Base-by-base conservation (phyloP, 2,797 vertebrate species). In the Molossus molossus region DNA sequence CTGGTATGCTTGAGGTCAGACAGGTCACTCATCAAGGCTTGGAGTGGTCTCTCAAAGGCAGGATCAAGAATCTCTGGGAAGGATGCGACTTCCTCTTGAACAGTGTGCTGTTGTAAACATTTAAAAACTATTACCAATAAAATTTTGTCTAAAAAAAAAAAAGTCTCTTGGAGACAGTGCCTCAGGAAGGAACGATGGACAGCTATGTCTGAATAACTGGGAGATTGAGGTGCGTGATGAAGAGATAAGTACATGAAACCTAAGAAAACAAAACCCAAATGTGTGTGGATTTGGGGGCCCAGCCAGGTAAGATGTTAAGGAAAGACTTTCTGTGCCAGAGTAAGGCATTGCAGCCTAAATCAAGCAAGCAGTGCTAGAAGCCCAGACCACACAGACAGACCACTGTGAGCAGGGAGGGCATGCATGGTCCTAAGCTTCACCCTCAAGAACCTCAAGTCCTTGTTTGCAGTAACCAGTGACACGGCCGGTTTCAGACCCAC, bases 91-190 rank as follows among this genome's bases (percentile, higher is more conserved):
- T 97, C 94, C 96, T 97, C 90, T 97, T 95, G 96, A 97, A 97
- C 95, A 95, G 97, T 98, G 97, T 98, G 97, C 97, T 98, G 97
- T 97, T 97, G 97, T 98, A 97, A 98, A 98, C 97, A 97, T 97
- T 98, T 98, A 97, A 98, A 95, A 98, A 97, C 97, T 97, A 98
- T 97, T 98, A 98, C 94, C 97, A 98, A 98, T 98, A 98, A 98
- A 98, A 97, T 98, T 98, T 98, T 98, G 98, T 98, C 98, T 98
- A 97, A 98, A 98, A 98, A 64, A 96, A 96, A 96, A 18, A n/a
- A 9, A 69, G 21, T 57, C 60, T 40, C 57, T 64, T 33, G 11
- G 53, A 14, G 15, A 33, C 3, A 60, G 10, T 5, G 10, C 7
- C 55, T 50, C 25, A 4, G 8, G 29, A 60, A 79, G 55, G 27